Evolutionary conservation across 1,140 invertebrate genomes (phyloP).

Genomic region (Goniozus legneri): DNA sequence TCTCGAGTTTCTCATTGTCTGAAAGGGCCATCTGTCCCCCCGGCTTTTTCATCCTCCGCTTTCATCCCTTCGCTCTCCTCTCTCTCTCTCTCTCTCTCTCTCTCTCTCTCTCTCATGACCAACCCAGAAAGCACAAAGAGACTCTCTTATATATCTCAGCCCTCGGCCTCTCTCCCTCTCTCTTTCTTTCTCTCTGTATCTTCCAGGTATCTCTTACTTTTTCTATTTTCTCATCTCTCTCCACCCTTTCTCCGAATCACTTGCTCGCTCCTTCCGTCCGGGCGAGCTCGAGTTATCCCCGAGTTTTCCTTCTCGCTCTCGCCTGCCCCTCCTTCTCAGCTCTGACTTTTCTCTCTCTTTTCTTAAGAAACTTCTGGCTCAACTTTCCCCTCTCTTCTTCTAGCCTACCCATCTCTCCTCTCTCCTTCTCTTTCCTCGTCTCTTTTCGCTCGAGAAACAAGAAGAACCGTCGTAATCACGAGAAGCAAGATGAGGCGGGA

Average conservation of each 20-base stretch:
- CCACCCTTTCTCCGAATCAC: conserved; percentile 6
- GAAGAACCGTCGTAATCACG: neutral
- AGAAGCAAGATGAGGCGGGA: neutral
- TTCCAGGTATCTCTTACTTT: too few species aligned
- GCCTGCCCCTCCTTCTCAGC: too few species aligned
- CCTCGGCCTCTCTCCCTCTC: conserved; percentile 13
- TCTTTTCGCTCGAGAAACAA: neutral
- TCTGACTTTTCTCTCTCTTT: conserved; percentile 24
- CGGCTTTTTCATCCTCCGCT: conserved; percentile 47
- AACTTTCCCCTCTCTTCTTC: conserved; percentile 10
- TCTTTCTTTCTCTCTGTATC: too few species aligned
- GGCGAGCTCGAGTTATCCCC: conserved; percentile 9
- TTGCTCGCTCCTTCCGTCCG: conserved; percentile 21
- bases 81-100: conserved; percentile 8
- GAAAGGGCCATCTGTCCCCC: conserved; percentile 52
- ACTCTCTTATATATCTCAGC: conserved; percentile 35
- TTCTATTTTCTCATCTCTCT: conserved; percentile 5
- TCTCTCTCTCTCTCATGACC: too few species aligned
- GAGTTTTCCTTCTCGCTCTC: conserved; percentile 6
- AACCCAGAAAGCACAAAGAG: conserved; percentile 41
- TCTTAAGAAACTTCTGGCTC: conserved; percentile 11
- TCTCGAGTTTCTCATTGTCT: conserved; percentile 55
- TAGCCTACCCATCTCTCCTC: conserved; percentile 8
- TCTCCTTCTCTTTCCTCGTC: neutral
- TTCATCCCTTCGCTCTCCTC: conserved; percentile 37